Evolutionary conservation across 2,797 vertebrate genomes (phyloP).

Genomic region (Pseudomugil tenellus): DNA sequence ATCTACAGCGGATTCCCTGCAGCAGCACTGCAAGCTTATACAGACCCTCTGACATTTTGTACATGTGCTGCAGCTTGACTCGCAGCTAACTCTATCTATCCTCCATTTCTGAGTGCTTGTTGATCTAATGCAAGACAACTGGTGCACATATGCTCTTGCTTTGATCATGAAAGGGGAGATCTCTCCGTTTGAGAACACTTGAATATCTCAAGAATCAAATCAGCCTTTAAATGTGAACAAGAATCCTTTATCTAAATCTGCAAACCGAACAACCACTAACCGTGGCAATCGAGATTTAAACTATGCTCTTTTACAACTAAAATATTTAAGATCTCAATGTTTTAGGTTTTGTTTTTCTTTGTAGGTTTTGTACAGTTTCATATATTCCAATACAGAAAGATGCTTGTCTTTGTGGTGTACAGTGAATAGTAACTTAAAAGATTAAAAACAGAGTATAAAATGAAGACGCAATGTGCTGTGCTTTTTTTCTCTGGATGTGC

Average conservation of each 20-base stretch:
- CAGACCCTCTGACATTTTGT: slow-evolving; percentile 55
- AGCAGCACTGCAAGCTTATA: slow-evolving; percentile 40
- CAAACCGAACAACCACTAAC: slow-evolving; percentile 29
- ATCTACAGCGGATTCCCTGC: slow-evolving; percentile 53
- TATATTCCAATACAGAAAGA: slow-evolving; percentile 9
- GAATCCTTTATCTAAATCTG: slow-evolving; percentile 20
- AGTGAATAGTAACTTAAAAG: slow-evolving; percentile 3
- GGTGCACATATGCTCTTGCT: slow-evolving; percentile 58
- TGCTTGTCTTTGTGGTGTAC: not conserved
- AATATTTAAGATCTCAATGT: slow-evolving; percentile 18
- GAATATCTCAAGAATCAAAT: slow-evolving; percentile 15
- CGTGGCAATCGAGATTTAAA: slow-evolving; percentile 54
- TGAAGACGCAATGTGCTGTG: not conserved
- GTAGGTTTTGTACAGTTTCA: slow-evolving; percentile 17
- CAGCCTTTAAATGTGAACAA: slow-evolving; percentile 7
- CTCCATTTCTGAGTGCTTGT: slow-evolving; percentile 54
- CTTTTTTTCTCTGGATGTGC: slow-evolving; percentile 31
- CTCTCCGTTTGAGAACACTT: slow-evolving; percentile 32
- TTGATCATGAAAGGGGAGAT: slow-evolving; percentile 52
- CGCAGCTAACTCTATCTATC: slow-evolving; percentile 38
- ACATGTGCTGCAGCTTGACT: slow-evolving; percentile 56
- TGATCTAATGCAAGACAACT: slow-evolving; percentile 60
- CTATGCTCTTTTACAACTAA: slow-evolving; percentile 17
- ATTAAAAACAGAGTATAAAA: not conserved
- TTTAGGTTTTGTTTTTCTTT: slow-evolving; percentile 36